phyloP scores from a whole-genome alignment of 2,113 vertebrate genomes.

The Podilymbus podiceps region DNA sequence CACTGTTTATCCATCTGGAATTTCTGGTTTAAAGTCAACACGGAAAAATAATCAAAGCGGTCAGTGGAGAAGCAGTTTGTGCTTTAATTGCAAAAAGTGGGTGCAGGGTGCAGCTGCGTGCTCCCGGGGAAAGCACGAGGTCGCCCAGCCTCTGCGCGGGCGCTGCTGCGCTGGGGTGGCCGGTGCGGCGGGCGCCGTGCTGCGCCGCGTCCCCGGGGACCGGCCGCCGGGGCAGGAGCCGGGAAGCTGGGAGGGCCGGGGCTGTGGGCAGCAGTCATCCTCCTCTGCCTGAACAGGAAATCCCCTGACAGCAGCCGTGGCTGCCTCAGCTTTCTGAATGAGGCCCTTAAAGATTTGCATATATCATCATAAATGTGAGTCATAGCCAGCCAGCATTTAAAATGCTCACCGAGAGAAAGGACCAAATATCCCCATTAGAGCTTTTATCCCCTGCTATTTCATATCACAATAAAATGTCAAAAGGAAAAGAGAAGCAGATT shows the following conservation, averaged over 20 bases:
- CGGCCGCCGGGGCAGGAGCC: no score
- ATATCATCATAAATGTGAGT: slow-evolving; percentile 48
- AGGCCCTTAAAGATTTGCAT: slow-evolving; percentile 46
- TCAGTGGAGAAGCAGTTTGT: background rate
- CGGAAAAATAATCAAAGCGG: background rate
- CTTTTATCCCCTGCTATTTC: slow-evolving; percentile 54
- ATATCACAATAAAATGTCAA: slow-evolving; percentile 71
- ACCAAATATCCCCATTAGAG: slow-evolving; percentile 51
- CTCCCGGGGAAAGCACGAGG: fast-evolving
- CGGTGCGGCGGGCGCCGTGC: no score
- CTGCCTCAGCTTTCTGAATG: background rate
- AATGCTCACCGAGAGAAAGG: slow-evolving; percentile 24
- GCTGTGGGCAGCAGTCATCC: background rate
- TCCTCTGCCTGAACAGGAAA: background rate
- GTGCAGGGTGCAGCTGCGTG: background rate
- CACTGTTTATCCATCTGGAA: background rate
- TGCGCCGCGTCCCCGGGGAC: no score
- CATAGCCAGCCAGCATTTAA: slow-evolving; percentile 8
- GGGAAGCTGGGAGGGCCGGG: background rate
- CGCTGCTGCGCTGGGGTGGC: background rate
- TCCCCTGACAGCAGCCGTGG: background rate
- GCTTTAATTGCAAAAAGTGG: background rate
- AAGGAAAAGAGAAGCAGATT: slow-evolving; percentile 66
- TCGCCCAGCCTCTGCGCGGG: fast-evolving
- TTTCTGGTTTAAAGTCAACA: background rate